A percentile compares a stretch with the other conserved stretches of the same genome.
These are phyloP conservation scores for Xylocampa areola DNA, from an alignment of 2,888 invertebrate genomes.

Conservation along the genomic window DNA sequence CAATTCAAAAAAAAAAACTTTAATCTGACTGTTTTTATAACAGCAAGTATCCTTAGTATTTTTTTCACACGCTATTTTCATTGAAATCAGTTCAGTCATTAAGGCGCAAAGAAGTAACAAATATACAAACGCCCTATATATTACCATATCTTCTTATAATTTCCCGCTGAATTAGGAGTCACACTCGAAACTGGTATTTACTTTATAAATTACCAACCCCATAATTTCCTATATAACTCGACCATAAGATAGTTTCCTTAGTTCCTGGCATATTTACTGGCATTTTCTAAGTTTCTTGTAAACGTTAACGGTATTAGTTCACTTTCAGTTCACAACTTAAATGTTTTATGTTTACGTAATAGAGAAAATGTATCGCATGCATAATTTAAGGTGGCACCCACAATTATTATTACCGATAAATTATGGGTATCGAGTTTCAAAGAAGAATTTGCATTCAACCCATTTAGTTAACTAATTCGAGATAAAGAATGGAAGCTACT, in stretches of 20 bases:
- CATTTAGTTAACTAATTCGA: background rate
- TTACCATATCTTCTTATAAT: background rate
- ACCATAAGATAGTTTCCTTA: conserved; percentile 32
- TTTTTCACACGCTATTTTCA: no score
- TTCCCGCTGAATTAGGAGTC: conserved; percentile 21
- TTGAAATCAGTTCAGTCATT: no score
- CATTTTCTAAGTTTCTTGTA: conserved; percentile 37
- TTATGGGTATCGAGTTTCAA: conserved; percentile 7
- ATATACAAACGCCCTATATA: no score
- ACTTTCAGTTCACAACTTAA: conserved; percentile 42
- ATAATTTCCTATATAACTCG: conserved; percentile 44
- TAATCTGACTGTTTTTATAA: no score
- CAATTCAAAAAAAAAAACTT: no score
- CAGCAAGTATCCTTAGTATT: no score
- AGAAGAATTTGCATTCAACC: background rate
- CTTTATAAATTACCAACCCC: conserved; percentile 37
- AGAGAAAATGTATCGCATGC: conserved; percentile 10
- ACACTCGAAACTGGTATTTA: conserved; percentile 27
- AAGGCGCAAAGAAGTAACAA: no score
- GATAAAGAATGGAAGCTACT: background rate
- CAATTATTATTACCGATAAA: conserved; percentile 9
- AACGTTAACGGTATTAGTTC: conserved; percentile 33
- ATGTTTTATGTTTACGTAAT: conserved; percentile 5
- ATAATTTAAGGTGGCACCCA: conserved; percentile 10
- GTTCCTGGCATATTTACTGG: conserved; percentile 49